Evolutionary conservation across 2,888 invertebrate genomes (phyloP).

Genomic region (Galerucella nymphaeae): DNA sequence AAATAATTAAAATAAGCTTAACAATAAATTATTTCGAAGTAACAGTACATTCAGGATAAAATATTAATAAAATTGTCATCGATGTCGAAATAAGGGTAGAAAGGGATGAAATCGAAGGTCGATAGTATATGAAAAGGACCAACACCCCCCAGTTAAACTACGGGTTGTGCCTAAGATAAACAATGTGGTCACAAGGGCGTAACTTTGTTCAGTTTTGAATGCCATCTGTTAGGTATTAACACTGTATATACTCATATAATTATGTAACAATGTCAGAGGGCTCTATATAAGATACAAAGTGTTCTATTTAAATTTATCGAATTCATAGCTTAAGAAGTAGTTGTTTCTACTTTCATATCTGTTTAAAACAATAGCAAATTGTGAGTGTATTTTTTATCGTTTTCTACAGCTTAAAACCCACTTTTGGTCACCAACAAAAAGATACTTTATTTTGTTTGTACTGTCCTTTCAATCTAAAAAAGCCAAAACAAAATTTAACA

Average conservation of each 20-base stretch:
- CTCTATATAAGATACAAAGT: background rate
- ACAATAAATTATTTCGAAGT: background rate
- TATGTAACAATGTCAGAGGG: background rate
- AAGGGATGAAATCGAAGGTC: constrained; percentile 11
- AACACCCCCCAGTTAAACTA: constrained; percentile 44
- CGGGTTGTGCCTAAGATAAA: constrained; percentile 46
- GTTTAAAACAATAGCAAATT: too few relatives aligned
- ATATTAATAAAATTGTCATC: background rate
- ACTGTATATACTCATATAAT: constrained; percentile 24
- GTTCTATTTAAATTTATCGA: background rate
- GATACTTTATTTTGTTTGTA: constrained; percentile 19
- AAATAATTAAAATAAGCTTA: background rate
- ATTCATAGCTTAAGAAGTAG: too few relatives aligned
- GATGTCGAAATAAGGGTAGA: background rate
- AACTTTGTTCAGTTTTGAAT: constrained; percentile 48
- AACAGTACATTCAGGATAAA: background rate
- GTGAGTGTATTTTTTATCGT: too few relatives aligned
- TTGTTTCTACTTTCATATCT: too few relatives aligned
- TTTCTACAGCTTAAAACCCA: too few relatives aligned
- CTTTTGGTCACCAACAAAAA: background rate
- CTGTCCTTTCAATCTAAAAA: constrained; percentile 25
- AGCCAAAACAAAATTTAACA: constrained; percentile 39
- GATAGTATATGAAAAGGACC: constrained; percentile 8
- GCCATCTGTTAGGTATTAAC: constrained; percentile 52
- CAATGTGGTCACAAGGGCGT: constrained; percentile 54